Percentiles rank a stretch among this genome's conserved stretches.
phyloP scores from a whole-genome alignment of 2,113 vertebrate species.

The Gymnobelideus leadbeateri region DNA sequence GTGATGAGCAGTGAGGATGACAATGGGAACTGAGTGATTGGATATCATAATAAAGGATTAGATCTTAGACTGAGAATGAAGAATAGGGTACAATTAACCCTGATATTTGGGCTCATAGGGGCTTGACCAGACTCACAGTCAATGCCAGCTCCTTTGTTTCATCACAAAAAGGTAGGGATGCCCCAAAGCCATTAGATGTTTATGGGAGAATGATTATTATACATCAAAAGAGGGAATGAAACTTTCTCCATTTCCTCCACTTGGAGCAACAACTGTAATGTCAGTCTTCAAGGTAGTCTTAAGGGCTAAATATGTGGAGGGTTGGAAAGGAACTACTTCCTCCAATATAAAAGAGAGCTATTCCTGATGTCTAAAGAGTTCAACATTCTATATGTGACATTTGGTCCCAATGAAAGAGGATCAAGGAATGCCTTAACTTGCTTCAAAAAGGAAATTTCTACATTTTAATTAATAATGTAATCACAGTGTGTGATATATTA shows the following conservation, averaged over 20 bases:
- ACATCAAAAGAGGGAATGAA: background rate
- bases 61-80: too few species aligned
- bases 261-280: background rate
- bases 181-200: background rate
- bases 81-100: too few species aligned
- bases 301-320: background rate
- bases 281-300: background rate
- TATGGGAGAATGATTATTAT: background rate
- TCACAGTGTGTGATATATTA: background rate
- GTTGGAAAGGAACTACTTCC: background rate
- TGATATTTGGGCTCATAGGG: background rate
- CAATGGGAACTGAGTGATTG: too few species aligned
- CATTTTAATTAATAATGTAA: background rate
- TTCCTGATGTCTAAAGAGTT: background rate
- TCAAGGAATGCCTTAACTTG: background rate
- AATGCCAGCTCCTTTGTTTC: background rate
- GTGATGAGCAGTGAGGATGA: too few species aligned
- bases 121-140: background rate
- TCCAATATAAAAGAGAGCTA: background rate
- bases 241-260: background rate
- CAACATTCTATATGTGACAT: background rate
- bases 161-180: background rate
- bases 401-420: background rate
- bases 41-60: too few species aligned
- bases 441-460: constrained; percentile 33